Percentiles rank a stretch among this genome's conserved stretches.
phyloP scores from a whole-genome alignment of 2,888 invertebrate genomes.

The Achlya flavicornis region DNA sequence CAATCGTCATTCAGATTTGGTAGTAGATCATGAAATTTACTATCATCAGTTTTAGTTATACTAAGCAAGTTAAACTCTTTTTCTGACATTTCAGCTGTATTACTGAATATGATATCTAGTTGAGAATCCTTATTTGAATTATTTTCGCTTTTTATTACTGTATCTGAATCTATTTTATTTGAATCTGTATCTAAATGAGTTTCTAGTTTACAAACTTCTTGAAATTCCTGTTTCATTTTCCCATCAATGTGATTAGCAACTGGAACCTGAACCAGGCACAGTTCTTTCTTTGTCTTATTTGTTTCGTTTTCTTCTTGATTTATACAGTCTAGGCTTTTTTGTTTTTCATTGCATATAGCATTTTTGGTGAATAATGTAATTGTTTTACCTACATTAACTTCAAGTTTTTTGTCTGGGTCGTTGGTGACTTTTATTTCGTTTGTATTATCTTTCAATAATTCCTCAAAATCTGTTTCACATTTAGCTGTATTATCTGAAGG shows the following conservation, averaged over 20 bases:
- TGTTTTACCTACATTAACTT: constrained; percentile 71
- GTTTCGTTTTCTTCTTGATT: background rate
- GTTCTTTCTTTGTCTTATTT: background rate
- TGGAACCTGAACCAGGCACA: background rate
- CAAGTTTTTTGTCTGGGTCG: constrained; percentile 71
- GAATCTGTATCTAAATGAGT: background rate
- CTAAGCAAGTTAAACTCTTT: constrained; percentile 18
- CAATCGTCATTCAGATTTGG: constrained; percentile 26
- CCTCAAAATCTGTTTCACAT: constrained; percentile 80
- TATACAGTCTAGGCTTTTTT: background rate
- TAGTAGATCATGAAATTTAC: constrained; percentile 19
- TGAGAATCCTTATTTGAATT: constrained; percentile 15
- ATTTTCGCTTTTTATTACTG: constrained; percentile 11
- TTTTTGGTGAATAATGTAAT: constrained; percentile 52
- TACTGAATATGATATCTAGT: constrained; percentile 19
- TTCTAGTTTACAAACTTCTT: background rate
- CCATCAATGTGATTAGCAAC: background rate
- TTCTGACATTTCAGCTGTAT: constrained; percentile 17
- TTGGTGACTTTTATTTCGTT: constrained; percentile 78
- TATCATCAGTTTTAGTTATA: constrained; percentile 15
- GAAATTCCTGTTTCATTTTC: background rate
- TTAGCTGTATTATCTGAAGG: constrained; percentile 50
- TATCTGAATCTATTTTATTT: constrained; percentile 1
- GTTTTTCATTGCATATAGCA: constrained; percentile 40
- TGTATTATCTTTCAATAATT: constrained; percentile 77